These are phyloP conservation scores for Lutraria rhynchaena DNA, from an alignment of 1,140 invertebrate species.

Conservation along the genomic window DNA sequence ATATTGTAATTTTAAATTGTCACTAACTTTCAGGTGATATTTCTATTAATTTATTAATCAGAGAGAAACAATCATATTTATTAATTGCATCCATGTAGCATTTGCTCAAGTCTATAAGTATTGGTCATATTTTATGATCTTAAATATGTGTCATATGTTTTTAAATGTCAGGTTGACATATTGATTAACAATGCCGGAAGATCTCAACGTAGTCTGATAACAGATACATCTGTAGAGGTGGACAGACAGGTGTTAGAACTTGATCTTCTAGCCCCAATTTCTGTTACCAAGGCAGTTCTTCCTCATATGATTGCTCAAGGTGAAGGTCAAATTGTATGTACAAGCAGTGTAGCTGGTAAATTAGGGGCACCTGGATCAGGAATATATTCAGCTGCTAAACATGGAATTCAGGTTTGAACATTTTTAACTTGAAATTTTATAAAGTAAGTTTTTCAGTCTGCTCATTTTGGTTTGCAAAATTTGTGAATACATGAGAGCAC, in stretches of 20 bases:
- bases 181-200: conserved; percentile 84
- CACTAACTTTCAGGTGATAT: too few relatives aligned
- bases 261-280: conserved; percentile 90
- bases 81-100: too few relatives aligned
- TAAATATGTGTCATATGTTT: background rate
- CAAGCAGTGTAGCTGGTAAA: conserved; percentile 83
- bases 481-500: too few relatives aligned
- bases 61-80: too few relatives aligned
- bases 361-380: conserved; percentile 89
- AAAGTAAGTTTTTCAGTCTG: too few relatives aligned
- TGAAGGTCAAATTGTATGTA: conserved; percentile 81
- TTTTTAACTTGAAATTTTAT: too few relatives aligned
- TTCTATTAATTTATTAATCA: too few relatives aligned
- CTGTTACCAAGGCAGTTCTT: conserved; percentile 84
- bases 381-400: conserved; percentile 90
- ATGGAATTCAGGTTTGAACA: conserved; percentile 89
- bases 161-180: conserved; percentile 78
- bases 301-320: conserved; percentile 79
- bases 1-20: too few relatives aligned
- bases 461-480: too few relatives aligned
- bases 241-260: conserved; percentile 91
- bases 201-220: conserved; percentile 90
- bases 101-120: background rate
- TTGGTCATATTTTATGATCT: background rate
- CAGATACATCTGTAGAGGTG: conserved; percentile 89